phyloP scores from a whole-genome alignment of 2,888 invertebrate genomes.

The Auanema freiburgensis region DNA sequence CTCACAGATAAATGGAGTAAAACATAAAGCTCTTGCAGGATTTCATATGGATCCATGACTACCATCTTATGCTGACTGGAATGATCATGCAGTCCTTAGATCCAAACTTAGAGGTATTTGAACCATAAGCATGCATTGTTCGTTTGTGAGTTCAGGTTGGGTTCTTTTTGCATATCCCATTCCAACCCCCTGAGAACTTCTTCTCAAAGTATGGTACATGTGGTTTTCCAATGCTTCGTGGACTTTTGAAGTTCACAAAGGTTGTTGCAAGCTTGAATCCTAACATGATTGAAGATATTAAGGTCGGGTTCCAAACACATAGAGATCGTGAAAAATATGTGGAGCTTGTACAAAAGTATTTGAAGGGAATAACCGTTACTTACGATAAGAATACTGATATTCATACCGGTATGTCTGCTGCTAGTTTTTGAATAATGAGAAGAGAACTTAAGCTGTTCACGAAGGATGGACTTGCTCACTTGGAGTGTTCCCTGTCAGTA shows the following conservation, averaged over 20 bases:
- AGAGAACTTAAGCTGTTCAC: slow-evolving; percentile 41
- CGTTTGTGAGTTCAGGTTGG: slow-evolving; percentile 70
- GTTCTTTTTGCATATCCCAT: slow-evolving; percentile 91
- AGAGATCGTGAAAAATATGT: slow-evolving; percentile 58
- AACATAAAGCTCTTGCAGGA: slow-evolving; percentile 67
- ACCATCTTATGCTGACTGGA: slow-evolving; percentile 88
- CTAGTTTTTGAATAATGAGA: background rate
- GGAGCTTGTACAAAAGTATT: slow-evolving; percentile 51
- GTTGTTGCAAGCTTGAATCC: no score
- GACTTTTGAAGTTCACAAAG: slow-evolving; percentile 86
- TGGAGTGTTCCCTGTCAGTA: slow-evolving; percentile 64
- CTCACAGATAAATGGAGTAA: background rate
- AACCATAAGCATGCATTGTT: background rate
- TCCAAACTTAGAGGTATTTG: slow-evolving; percentile 47
- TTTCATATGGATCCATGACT: slow-evolving; percentile 90
- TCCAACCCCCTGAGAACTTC: slow-evolving; percentile 90
- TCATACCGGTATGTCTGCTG: slow-evolving; percentile 31
- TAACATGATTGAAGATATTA: no score
- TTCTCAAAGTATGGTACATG: slow-evolving; percentile 56
- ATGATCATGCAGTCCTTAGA: slow-evolving; percentile 81
- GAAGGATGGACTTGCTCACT: slow-evolving; percentile 63
- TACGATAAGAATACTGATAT: slow-evolving; percentile 55
- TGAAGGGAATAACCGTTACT: slow-evolving; percentile 46
- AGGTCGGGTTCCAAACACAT: slow-evolving; percentile 64
- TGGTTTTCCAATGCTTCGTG: slow-evolving; percentile 79